Evolutionary conservation across 2,888 invertebrate genomes (phyloP).

Genomic region (Dione juno): DNA sequence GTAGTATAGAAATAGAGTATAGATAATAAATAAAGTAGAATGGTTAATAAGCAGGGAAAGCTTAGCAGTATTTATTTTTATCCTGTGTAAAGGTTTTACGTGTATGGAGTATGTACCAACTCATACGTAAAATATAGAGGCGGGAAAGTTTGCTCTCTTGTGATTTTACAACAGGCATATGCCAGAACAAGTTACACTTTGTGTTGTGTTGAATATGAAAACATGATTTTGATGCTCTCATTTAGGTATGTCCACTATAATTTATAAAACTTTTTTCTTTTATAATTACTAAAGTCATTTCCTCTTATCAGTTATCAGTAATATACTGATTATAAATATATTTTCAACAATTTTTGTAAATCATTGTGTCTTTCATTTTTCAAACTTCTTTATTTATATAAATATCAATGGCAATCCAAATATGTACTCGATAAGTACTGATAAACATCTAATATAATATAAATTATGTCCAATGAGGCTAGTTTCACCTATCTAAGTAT

Average conservation of each 20-base stretch:
- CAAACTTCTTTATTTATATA: too few species aligned
- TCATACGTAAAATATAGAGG: conserved; percentile 1
- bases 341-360: too few species aligned
- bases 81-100: background rate
- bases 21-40: too few species aligned
- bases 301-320: background rate
- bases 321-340: background rate
- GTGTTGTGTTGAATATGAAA: conserved; percentile 18
- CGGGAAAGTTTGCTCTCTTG: conserved; percentile 28
- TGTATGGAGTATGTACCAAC: background rate
- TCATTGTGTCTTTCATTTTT: too few species aligned
- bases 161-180: conserved; percentile 36
- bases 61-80: conserved; percentile 6
- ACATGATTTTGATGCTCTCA: background rate
- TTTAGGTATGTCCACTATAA: background rate
- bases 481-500: too few species aligned
- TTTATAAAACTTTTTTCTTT: background rate
- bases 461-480: too few species aligned
- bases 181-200: conserved; percentile 32
- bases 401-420: too few species aligned
- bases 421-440: too few species aligned
- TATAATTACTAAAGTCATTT: too few species aligned
- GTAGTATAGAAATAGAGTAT: too few species aligned
- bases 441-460: too few species aligned
- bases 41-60: background rate